Evolutionary conservation across 2,888 invertebrate species (phyloP), one percentile per base, ranked within the genome.

Genomic region (Sphecodes monilicornis): DNA sequence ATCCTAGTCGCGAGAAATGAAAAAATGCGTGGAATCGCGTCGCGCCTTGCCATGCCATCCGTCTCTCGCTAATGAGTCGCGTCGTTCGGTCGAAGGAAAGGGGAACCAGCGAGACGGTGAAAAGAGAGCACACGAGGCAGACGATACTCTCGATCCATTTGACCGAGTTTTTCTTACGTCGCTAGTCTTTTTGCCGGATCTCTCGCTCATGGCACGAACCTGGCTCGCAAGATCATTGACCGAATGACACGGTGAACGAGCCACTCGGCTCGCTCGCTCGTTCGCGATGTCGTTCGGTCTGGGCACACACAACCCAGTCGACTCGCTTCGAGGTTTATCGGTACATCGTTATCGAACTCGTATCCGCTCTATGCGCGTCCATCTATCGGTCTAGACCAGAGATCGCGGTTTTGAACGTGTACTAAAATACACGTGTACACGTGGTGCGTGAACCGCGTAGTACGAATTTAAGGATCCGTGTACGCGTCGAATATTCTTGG

Each of bases 101-200:
- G 76, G 80, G 69, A 54, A n/a, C n/a, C 69, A 84, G 73, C 54
- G 79, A 76, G 72, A 72, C 54, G 22, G 36, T 43, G 66, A 80
- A 76, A 80, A 85, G 76, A 66, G 69, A 76, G 76, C 76, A 84
- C 76, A 66, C 69, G 72, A 72, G 57, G 69, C 36, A 76, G 80
- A 73, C 76, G 79, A 86, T 86, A 80, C 82, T 78, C 78, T 82
- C 86, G 82, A 86, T 86, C 82, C 86, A 84, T 86, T 87, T 86
- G 87, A 86, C 86, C 87, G 84, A 87, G 87, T 86, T 87, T 86
- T 86, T 87, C 87, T 86, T 80, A 78, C 73, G 86, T 84, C 29
- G 78, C 57, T 75, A 13, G 84, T 76, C 84, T 86, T 87, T 87
- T 87, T 83, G 78, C 81, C 70, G 68, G 86, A 78, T 78, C 72